These are phyloP conservation scores for Ictalurus furcatus DNA, from an alignment of 2,113 vertebrate species.

Conservation along the genomic window DNA sequence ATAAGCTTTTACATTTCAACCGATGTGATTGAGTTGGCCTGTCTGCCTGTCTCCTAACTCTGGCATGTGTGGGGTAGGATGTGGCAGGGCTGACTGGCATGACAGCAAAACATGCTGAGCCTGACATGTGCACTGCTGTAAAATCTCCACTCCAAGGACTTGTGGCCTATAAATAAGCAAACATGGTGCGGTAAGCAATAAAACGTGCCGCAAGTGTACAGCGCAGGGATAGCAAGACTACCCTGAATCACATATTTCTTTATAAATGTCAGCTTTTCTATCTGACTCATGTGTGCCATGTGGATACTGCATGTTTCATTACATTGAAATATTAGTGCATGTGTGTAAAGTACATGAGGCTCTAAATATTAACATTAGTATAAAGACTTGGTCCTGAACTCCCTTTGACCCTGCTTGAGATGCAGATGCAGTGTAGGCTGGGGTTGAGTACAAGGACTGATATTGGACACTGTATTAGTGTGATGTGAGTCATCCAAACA, in stretches of 20 bases:
- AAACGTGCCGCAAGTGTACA: background rate
- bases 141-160: constrained; percentile 24
- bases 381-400: constrained; percentile 41
- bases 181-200: background rate
- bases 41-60: constrained; percentile 25
- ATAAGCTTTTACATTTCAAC: constrained; percentile 52
- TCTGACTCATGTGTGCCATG: background rate
- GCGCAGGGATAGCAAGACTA: background rate
- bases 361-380: background rate
- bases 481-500: constrained; percentile 7
- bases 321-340: background rate
- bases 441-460: background rate
- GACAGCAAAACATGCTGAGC: constrained; percentile 36
- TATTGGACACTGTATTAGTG: background rate
- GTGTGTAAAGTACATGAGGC: background rate
- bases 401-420: constrained; percentile 44
- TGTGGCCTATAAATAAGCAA: constrained; percentile 18
- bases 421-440: constrained; percentile 15
- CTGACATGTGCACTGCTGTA: constrained; percentile 22
- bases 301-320: background rate
- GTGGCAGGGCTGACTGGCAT: constrained; percentile 34
- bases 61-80: constrained; percentile 10
- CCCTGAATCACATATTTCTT: constrained; percentile 5
- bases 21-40: constrained; percentile 46
- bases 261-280: constrained; percentile 3